Percentiles rank a stretch among this genome's conserved stretches.
phyloP scores from a whole-genome alignment of 2,888 invertebrate species.

The Acrobasis suavella region DNA sequence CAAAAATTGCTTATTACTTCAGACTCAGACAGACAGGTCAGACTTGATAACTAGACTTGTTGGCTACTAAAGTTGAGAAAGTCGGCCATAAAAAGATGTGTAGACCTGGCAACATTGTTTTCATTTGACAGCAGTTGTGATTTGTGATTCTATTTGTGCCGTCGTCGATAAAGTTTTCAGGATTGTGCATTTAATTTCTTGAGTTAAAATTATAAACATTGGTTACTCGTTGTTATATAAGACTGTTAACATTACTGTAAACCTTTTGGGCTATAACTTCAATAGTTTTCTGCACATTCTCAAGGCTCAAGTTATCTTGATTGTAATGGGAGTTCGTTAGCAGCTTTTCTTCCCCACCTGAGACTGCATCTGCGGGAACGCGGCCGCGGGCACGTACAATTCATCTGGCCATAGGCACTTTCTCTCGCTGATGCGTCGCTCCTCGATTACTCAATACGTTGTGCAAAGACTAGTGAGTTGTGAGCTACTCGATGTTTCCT shows the following conservation, averaged over 20 bases:
- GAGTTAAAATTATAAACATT: background rate
- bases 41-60: too few relatives aligned
- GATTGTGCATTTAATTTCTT: constrained; percentile 27
- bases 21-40: too few relatives aligned
- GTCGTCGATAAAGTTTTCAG: constrained; percentile 33
- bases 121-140: constrained; percentile 37
- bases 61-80: too few relatives aligned
- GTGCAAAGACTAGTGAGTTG: constrained; percentile 56
- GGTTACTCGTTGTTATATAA: background rate
- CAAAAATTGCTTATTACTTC: too few relatives aligned
- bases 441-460: constrained; percentile 66
- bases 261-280: background rate
- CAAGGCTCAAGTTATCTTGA: background rate
- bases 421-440: constrained; percentile 72
- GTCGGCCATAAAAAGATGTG: background rate
- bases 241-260: background rate
- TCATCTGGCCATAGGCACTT: constrained; percentile 64
- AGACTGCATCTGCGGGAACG: constrained; percentile 59
- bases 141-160: constrained; percentile 25
- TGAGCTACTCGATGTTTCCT: constrained; percentile 48
- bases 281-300: background rate
- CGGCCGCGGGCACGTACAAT: constrained; percentile 51
- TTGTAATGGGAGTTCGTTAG: constrained; percentile 23
- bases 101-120: background rate
- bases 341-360: constrained; percentile 49